phyloP scores from a whole-genome alignment of 2,797 vertebrate species.

The Helostoma temminkii region DNA sequence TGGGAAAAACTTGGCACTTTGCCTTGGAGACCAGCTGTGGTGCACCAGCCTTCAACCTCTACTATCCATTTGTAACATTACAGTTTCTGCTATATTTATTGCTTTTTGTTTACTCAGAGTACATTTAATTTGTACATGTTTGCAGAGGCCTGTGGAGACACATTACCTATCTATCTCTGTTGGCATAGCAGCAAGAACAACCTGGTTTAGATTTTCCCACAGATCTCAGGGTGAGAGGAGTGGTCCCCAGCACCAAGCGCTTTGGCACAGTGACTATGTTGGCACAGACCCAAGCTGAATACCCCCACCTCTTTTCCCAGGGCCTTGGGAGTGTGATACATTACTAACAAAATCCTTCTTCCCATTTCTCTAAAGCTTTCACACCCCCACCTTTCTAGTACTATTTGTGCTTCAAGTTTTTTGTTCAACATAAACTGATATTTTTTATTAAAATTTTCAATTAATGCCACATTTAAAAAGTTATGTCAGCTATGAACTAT shows the following conservation, averaged over 20 bases:
- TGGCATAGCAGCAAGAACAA: slow-evolving; percentile 55
- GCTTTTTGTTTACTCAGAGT: slow-evolving; percentile 15
- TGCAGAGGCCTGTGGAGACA: slow-evolving; percentile 21
- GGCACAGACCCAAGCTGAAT: slow-evolving; percentile 74
- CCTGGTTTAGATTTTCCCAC: slow-evolving; percentile 81
- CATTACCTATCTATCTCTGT: slow-evolving; percentile 34
- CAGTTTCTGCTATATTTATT: slow-evolving; percentile 3
- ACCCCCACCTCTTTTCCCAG: slow-evolving; percentile 80
- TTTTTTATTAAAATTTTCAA: neutral
- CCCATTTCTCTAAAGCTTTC: slow-evolving; percentile 82
- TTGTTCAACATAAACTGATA: slow-evolving; percentile 3
- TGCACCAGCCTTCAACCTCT: slow-evolving; percentile 13
- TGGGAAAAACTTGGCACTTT: slow-evolving; percentile 40
- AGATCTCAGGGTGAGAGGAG: slow-evolving; percentile 70
- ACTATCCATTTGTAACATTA: neutral
- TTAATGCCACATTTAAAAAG: slow-evolving; percentile 9
- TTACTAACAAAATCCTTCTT: slow-evolving; percentile 84
- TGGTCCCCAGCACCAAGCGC: slow-evolving; percentile 68
- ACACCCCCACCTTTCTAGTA: slow-evolving; percentile 57
- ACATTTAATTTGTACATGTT: slow-evolving; percentile 19
- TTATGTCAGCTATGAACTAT: slow-evolving; percentile 16
- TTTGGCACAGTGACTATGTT: slow-evolving; percentile 83
- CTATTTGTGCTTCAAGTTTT: neutral
- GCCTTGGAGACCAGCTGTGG: slow-evolving; percentile 60
- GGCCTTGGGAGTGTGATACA: slow-evolving; percentile 81